These are phyloP conservation scores for Cyclargus thomasi DNA, from an alignment of 1,140 invertebrate species.

Conservation along the genomic window DNA sequence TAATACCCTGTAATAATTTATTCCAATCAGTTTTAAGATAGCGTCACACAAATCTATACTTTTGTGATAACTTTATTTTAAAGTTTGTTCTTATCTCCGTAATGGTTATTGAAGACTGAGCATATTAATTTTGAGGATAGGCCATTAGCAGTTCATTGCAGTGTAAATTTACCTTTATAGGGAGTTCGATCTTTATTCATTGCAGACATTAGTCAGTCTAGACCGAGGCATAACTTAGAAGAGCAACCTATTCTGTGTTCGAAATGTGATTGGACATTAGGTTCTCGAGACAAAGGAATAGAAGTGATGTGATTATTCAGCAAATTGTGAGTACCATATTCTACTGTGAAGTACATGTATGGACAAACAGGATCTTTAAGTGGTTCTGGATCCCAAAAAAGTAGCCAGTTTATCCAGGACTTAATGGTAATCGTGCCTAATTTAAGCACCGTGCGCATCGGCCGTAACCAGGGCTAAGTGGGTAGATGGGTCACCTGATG, in stretches of 20 bases:
- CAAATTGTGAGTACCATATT: no score
- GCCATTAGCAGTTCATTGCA: background rate
- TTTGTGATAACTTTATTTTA: background rate
- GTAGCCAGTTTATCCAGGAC: no score
- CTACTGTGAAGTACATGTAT: no score
- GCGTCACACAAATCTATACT: no score
- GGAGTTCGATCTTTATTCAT: background rate
- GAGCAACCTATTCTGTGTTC: background rate
- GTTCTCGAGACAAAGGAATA: background rate
- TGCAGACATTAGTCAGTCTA: background rate
- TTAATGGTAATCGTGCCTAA: no score
- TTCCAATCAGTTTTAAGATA: background rate
- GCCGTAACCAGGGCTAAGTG: no score
- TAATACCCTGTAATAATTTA: no score
- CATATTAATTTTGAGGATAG: background rate
- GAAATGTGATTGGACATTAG: constrained; percentile 1
- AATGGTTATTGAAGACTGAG: background rate
- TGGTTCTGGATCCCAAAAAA: no score
- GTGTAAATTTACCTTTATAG: background rate
- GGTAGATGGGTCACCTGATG: no score
- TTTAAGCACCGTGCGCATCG: no score
- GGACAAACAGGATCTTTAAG: no score
- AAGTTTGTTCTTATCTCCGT: background rate
- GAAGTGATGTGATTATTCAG: no score
- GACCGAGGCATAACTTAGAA: background rate